Base-by-base conservation (phyloP, 2,888 invertebrate species). In the Rhagophthalmus giganteus region DNA sequence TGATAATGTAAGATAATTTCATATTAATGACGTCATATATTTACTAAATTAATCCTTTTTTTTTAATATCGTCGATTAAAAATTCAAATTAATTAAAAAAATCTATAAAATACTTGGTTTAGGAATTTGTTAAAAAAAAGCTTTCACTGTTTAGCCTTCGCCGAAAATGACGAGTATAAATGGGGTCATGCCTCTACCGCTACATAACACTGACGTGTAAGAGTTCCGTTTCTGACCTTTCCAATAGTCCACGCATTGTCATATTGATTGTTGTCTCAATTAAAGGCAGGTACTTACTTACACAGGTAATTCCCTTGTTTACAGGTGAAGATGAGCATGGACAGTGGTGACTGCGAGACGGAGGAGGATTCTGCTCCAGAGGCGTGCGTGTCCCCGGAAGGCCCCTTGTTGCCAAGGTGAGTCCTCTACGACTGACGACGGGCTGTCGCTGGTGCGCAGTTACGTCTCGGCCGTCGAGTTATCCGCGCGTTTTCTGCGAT, bases 281-380 rank as follows among this genome's bases (percentile, higher is more conserved):
- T 15, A 50, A 32, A 15, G 12, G 11, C 51, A 38, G 37, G 34
- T 45, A 24, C n/a, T 24, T 45, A 26, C n/a, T n/a, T n/a, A n/a
- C n/a, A 12, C 37, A 7, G 34, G 31, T 28, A 44, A 27, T 39
- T 15, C 6, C 15, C 41, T 55, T 52, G 27, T 34, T 55, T 53
- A n/a, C 46, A 55, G 48, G 40, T 31, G 64, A 60, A 56, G 58
- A 56, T 61, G 58, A 66, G 57, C 49, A 72, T 71, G 71, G 71
- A 71, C 56, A 71, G 67, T 60, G 65, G 68, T 39, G 71, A 72
- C 58, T 70, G 69, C 60, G 72, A 74, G 58, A 72, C 73, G 27
- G 74, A 74, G 60, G 73, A 72, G 59, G 73, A 74, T 58, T 71
- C 72, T 14, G 69, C 73, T 53, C 73, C 73, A 61, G 74, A 74